These are phyloP conservation scores for Bombycilla garrulus DNA, from an alignment of 2,113 vertebrate species.

Conservation along the genomic window DNA sequence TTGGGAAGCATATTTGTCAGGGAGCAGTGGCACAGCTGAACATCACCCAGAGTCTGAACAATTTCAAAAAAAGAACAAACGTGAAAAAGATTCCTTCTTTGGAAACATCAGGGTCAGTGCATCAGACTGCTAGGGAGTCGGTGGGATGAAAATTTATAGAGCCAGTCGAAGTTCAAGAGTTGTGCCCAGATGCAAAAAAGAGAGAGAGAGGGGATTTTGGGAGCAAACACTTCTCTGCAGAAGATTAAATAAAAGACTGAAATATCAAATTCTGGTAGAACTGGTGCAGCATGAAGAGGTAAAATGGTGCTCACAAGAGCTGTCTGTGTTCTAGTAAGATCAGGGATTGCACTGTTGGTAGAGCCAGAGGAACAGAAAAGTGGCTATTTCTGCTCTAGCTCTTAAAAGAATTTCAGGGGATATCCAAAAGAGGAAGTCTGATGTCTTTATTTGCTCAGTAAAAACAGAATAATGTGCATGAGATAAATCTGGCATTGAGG, in stretches of 20 bases:
- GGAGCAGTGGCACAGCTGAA: background rate
- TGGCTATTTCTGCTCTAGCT: background rate
- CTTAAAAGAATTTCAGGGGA: background rate
- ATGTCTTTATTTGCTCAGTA: background rate
- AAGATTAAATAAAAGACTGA: background rate
- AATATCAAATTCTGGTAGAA: background rate
- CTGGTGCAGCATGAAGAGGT: background rate
- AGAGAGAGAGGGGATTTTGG: background rate
- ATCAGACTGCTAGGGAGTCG: background rate
- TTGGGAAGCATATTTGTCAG: background rate
- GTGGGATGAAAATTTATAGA: background rate
- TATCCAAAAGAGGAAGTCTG: background rate
- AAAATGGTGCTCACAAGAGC: background rate
- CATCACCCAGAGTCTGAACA: background rate
- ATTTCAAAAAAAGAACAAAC: background rate
- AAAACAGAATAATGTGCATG: background rate
- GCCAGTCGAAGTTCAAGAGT: accelerated
- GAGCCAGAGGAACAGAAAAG: background rate
- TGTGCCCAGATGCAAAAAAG: background rate
- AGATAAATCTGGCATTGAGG: background rate
- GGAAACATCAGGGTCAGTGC: background rate
- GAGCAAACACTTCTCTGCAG: accelerated
- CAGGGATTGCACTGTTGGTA: background rate
- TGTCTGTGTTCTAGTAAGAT: background rate
- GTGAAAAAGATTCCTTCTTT: background rate